phyloP scores from a whole-genome alignment of 2,797 vertebrate genomes.

The Labroides dimidiatus region DNA sequence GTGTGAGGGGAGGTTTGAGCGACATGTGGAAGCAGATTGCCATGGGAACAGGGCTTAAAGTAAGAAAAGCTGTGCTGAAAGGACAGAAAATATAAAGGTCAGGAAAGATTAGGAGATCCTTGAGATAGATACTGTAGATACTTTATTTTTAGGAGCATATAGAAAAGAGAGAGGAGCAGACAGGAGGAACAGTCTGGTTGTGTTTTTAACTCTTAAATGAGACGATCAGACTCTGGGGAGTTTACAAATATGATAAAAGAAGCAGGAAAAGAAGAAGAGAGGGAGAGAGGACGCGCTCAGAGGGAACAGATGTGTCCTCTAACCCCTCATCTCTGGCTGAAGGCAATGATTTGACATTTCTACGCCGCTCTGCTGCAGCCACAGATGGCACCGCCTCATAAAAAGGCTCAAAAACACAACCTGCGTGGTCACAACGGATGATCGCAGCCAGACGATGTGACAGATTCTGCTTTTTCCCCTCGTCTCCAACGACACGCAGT shows the following conservation, averaged over 20 bases:
- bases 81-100: conserved; percentile 29
- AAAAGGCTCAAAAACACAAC: conserved; percentile 16
- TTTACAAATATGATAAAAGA: not conserved
- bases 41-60: conserved; percentile 27
- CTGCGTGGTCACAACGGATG: conserved; percentile 5
- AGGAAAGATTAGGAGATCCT: not conserved
- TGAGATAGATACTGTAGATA: not conserved
- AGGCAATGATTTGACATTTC: conserved; percentile 37
- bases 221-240: not conserved
- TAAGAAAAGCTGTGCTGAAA: conserved; percentile 1
- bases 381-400: conserved; percentile 51
- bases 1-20: not conserved
- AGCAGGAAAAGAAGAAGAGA: conserved; percentile 2
- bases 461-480: conserved; percentile 12
- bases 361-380: conserved; percentile 15
- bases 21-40: conserved; percentile 26
- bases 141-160: conserved; percentile 3
- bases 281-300: conserved; percentile 8
- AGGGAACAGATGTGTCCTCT: conserved; percentile 56
- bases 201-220: conserved; percentile 7
- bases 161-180: not conserved
- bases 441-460: conserved; percentile 7
- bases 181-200: not conserved
- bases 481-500: not conserved
- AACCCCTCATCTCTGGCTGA: conserved; percentile 40